phyloP scores from a whole-genome alignment of 2,113 vertebrate species.

The Podarcis cretensis region DNA sequence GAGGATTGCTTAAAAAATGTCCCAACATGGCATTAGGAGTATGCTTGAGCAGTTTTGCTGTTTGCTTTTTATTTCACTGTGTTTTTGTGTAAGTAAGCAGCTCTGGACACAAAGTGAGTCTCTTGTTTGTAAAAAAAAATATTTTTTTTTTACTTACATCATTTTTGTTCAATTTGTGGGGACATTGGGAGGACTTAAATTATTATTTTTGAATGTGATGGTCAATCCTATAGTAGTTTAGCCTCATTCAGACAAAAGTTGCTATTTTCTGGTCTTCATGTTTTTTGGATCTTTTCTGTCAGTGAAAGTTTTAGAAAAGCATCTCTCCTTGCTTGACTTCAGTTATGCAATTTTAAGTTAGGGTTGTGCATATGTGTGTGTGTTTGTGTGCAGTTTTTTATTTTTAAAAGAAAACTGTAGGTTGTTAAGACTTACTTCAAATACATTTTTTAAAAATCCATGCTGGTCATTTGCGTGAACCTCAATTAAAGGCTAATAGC shows the following conservation, averaged over 20 bases:
- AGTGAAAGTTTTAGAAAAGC: constrained; percentile 1
- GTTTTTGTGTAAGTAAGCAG: too few relatives aligned
- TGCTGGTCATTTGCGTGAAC: constrained; percentile 20
- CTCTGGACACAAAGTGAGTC: too few relatives aligned
- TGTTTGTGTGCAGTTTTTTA: not conserved
- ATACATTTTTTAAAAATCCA: constrained; percentile 35
- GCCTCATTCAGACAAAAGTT: not conserved
- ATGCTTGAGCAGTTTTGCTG: too few relatives aligned
- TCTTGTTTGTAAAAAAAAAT: too few relatives aligned
- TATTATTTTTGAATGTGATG: too few relatives aligned
- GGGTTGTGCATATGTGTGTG: not conserved
- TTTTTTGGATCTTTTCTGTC: not conserved
- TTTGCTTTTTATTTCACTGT: too few relatives aligned
- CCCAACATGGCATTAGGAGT: too few relatives aligned
- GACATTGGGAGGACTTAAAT: too few relatives aligned
- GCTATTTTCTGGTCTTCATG: not conserved
- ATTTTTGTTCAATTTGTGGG: too few relatives aligned
- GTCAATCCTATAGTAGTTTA: too few relatives aligned
- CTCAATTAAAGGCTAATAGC: constrained; percentile 43
- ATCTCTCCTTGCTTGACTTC: not conserved
- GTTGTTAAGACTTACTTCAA: constrained; percentile 38
- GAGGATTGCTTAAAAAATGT: too few relatives aligned
- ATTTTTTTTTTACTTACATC: too few relatives aligned
- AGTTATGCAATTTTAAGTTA: not conserved
- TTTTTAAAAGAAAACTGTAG: constrained; percentile 16